Conservation (phyloP, 2,888 invertebrate genomes). For the Sminthurides aquaticus region DNA sequence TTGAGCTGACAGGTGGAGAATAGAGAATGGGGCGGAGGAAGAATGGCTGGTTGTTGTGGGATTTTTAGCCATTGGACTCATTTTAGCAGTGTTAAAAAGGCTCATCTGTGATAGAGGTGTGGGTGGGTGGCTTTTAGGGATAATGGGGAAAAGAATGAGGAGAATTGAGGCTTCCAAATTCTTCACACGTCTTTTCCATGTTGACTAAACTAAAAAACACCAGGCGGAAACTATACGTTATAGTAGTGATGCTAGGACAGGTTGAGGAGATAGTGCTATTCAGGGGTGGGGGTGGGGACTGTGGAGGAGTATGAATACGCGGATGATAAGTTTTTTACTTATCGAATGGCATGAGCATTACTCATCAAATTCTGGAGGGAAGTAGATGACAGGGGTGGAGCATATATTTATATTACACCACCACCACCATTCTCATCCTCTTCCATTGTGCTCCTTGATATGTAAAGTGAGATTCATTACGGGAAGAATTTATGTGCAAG, state of each 20-base stretch:
- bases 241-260: not conserved
- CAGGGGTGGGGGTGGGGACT: too few species aligned
- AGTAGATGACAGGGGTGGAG: too few species aligned
- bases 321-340: too few species aligned
- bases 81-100: not conserved
- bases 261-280: too few species aligned
- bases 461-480: too few species aligned
- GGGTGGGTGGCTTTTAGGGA: not conserved
- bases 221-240: not conserved
- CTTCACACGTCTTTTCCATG: slow-evolving; percentile 19
- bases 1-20: not conserved
- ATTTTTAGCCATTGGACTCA: not conserved
- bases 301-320: too few species aligned
- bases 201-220: not conserved
- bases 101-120: not conserved
- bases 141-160: slow-evolving; percentile 1
- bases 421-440: too few species aligned
- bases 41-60: not conserved
- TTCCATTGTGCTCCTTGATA: too few species aligned
- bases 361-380: too few species aligned
- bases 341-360: too few species aligned
- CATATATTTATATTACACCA: too few species aligned
- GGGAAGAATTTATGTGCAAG: too few species aligned
- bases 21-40: not conserved
- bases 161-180: slow-evolving; percentile 19